Conservation (phyloP, 1,140 invertebrate genomes). For the Carcinoscorpius rotundicauda region DNA sequence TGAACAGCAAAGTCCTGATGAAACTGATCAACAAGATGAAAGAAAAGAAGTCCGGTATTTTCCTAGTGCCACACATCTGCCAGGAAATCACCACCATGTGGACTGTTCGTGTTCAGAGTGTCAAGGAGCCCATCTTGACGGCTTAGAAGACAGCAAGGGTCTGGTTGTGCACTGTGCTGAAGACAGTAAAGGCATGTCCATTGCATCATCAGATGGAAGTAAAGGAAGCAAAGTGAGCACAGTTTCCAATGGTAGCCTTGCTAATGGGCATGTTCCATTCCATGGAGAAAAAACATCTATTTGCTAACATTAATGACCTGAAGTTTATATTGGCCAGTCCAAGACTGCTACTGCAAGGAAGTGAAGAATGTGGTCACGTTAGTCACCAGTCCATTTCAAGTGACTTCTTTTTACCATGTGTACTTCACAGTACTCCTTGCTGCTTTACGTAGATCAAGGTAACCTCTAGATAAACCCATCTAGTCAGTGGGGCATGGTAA, state of each 20-base stretch:
- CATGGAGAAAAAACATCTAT: constrained; percentile 12
- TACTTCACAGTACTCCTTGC: no score
- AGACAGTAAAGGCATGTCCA: constrained; percentile 18
- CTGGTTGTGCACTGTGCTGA: constrained; percentile 28
- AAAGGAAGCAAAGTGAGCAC: constrained; percentile 34
- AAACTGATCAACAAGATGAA: constrained; percentile 20
- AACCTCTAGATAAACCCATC: no score
- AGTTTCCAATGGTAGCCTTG: constrained; percentile 35
- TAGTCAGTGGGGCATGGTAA: no score
- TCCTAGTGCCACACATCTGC: constrained; percentile 18
- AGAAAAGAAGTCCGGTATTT: constrained; percentile 26
- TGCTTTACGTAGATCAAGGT: no score
- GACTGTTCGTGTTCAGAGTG: no score
- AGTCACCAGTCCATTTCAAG: no score
- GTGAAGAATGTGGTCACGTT: no score
- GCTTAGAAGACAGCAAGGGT: constrained; percentile 23
- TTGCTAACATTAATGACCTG: constrained; percentile 7
- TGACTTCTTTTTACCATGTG: no score
- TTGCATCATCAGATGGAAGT: constrained; percentile 14
- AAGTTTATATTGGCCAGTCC: not conserved
- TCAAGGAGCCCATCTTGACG: not conserved
- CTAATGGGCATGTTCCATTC: constrained; percentile 32
- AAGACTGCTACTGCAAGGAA: no score
- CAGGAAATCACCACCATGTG: no score
- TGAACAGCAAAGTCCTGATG: constrained; percentile 13